These are phyloP conservation scores for Lasius fuliginosus DNA, from an alignment of 2,888 invertebrate species.

Conservation along the genomic window DNA sequence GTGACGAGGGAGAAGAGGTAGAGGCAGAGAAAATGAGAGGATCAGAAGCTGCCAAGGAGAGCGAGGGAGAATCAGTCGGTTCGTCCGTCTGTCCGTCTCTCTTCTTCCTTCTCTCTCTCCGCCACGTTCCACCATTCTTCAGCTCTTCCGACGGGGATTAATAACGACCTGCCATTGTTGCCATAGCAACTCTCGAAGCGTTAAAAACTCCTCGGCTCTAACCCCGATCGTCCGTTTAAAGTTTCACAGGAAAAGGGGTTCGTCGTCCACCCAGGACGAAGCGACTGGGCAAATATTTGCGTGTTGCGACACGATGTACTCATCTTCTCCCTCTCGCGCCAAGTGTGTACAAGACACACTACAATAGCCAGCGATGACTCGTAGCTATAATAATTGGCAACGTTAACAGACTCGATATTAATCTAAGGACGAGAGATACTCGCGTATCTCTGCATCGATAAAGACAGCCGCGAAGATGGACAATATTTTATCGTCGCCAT, in stretches of 20 bases:
- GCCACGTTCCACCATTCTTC: constrained; percentile 76
- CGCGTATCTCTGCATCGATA: not conserved
- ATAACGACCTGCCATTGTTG: constrained; percentile 84
- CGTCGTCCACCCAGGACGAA: constrained; percentile 58
- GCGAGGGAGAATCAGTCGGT: constrained; percentile 65
- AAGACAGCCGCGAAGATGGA: not conserved
- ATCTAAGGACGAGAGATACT: not conserved
- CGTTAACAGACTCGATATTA: constrained; percentile 23
- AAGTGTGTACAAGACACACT: constrained; percentile 18
- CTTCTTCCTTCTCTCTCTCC: constrained; percentile 57
- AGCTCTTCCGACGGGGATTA: constrained; percentile 81
- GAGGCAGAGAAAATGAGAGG: constrained; percentile 67
- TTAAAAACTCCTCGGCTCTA: constrained; percentile 79
- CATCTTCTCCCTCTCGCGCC: not conserved
- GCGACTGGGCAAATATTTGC: constrained; percentile 48
- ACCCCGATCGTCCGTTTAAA: constrained; percentile 77
- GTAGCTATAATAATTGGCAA: constrained; percentile 21
- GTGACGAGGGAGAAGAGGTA: constrained; percentile 47
- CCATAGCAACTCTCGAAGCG: constrained; percentile 82
- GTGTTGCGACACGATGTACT: constrained; percentile 9
- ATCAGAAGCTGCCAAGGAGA: constrained; percentile 64
- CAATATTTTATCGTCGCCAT: not conserved
- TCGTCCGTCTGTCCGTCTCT: constrained; percentile 32
- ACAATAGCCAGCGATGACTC: constrained; percentile 19
- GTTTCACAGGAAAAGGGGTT: constrained; percentile 73